Evolutionary conservation across 2,888 invertebrate genomes (phyloP).

Genomic region (Diogma glabrata): DNA sequence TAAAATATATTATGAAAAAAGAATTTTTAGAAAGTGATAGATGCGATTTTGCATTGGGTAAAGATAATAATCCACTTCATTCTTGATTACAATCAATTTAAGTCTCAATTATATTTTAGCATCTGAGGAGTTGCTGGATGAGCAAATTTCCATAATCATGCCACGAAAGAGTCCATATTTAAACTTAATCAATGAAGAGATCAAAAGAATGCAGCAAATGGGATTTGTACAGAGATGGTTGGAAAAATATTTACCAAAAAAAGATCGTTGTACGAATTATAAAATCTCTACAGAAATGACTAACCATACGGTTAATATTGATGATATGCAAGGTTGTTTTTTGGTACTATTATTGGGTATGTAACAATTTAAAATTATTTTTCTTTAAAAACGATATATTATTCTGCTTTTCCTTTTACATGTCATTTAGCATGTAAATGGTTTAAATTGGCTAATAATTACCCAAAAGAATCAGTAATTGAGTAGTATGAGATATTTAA

Average conservation of each 20-base stretch:
- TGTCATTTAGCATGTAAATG: no score
- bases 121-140: conserved; percentile 63
- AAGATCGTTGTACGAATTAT: conserved; percentile 66
- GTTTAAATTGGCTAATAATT: no score
- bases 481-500: no score
- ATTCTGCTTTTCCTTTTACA: no score
- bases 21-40: conserved; percentile 51
- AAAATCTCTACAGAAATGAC: conserved; percentile 53
- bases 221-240: conserved; percentile 80
- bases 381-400: no score
- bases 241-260: conserved; percentile 59
- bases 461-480: no score
- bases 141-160: conserved; percentile 66
- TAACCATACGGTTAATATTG: conserved; percentile 77
- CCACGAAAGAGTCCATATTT: conserved; percentile 67
- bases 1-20: conserved; percentile 59
- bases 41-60: conserved; percentile 67
- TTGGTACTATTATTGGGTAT: conserved; percentile 69
- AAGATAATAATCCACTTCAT: not conserved
- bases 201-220: conserved; percentile 69
- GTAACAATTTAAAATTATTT: not conserved
- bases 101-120: conserved; percentile 42
- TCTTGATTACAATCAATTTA: no score
- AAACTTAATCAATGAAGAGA: conserved; percentile 61
- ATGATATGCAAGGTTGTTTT: conserved; percentile 90